Evolutionary conservation across 1,140 invertebrate genomes (phyloP), one percentile per base, ranked within the genome.

Genomic region (Samia ricini): DNA sequence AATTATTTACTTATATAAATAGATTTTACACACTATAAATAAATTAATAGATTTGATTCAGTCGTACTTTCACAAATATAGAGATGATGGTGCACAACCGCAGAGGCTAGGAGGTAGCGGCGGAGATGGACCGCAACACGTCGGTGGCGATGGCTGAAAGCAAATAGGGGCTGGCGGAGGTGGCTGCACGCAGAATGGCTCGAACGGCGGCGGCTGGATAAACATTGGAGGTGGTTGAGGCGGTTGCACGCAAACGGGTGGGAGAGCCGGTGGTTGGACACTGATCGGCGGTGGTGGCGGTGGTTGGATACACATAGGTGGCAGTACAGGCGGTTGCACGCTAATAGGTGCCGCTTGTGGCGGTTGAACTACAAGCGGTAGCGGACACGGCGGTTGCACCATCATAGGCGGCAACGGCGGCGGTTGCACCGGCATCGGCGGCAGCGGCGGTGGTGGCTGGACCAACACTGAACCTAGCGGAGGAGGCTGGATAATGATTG

Each of bases 131-230:
- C 24, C 57, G 57, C 42, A 59, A 8, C 71, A 69, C 2, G n/a
- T n/a, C n/a, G 71, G 70, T n/a, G 73, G 56, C 2, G 70, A 61
- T 0, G 83, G 71, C 19, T 84, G 72, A 63, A 85, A 77, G 66
- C 84, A 87, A 48, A 87, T 77, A 19, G 84, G 82, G 0, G 74
- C 69, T 5, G 79, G 76, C 0, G 74, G 72, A 0, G 84, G 82
- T 1, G 82, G 76, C 61, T 85, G 82, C 19, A 87, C 63, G 62
- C 81, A 83, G 74, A 85, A 83, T 0, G 82, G 77, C 20, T 78
- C 77, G 6, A 73, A 66, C 2, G 79, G 72, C 1, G 83, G 83
- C 6, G 81, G 83, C 48, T 85, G 83, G 6, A 84, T 58, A 56
- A 73, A 77, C 59, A 88, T 68, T 0, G 83, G 74, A 1, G 84